Base-by-base conservation (phyloP, 2,797 vertebrate genomes). In the Coracias cyanogaster region DNA sequence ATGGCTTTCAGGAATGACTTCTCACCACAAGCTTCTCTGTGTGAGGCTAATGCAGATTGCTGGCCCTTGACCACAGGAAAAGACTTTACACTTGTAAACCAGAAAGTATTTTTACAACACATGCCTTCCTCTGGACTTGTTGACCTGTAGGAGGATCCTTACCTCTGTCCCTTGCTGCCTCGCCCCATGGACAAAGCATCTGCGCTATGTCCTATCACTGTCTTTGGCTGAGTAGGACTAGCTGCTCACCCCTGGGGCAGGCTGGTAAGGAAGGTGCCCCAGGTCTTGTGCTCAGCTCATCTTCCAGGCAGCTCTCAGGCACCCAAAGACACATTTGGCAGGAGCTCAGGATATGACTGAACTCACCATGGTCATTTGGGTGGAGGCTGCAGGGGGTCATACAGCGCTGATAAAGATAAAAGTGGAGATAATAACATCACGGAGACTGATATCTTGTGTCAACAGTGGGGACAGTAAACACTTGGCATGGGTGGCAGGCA, bases 1-100 rank as follows among this genome's bases (percentile, higher is more conserved):
- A 65, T 71, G 89, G 54, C 54, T 94, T 90, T 92, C 65, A 89
- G 73, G 81, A 92, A 96, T 9, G 25, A 35, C 22, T 46, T 77
- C 64, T 79, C 3, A 5, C 86, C 95, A 93, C 73, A 17, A 86
- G 46, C 58, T 71, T 43, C 73, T 89, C 66, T 37, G 57, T 60
- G 76, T 88, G 86, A 89, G 73, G 52, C 73, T 14, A 5, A n/a
- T 31, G 77, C 45, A 83, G 72, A 81, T 69, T 89, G 83, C 66
- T 84, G 70, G 26, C 37, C 31, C 62, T 39, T 39, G 43, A 54
- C 94, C 89, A 84, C 94, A 93, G 86, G 70, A 84, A 77, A 72
- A 88, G n/a, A 25, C 39, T 93, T 89, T 64, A 41, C 73, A 69
- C 70, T 93, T 82, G 73, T 35, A 70, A 86, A 58, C 78, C 86